A percentile compares a stretch with the other conserved stretches of the same genome.
Conservation (phyloP, 2,113 vertebrate species). For the Kobus ellipsiprymnus region DNA sequence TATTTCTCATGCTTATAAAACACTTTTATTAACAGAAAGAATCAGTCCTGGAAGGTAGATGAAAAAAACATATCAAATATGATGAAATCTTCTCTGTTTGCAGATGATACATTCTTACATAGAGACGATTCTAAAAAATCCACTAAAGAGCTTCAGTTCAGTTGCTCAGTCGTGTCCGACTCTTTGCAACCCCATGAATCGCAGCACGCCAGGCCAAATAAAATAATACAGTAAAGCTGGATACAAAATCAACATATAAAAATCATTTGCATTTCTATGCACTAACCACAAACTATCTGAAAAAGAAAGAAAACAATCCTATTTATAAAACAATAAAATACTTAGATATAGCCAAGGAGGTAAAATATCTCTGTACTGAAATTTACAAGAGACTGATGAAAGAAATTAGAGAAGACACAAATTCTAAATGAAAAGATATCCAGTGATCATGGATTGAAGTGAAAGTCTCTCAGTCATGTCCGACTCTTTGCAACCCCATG, state of each 20-base stretch:
- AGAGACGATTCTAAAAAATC: neutral
- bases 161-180: no score
- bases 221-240: neutral
- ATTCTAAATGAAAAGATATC: neutral
- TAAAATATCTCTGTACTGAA: neutral
- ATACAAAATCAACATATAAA: neutral
- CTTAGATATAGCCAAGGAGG: neutral
- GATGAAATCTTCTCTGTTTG: neutral
- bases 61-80: neutral
- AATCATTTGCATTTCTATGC: neutral
- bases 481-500: neutral
- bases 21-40: neutral
- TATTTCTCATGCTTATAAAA: neutral
- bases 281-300: neutral
- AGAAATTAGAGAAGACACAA: neutral
- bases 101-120: neutral
- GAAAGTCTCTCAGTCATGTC: neutral
- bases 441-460: neutral
- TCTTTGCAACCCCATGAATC: no score
- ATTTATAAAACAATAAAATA: neutral
- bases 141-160: neutral
- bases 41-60: neutral
- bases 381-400: neutral
- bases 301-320: neutral
- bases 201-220: neutral